These are phyloP conservation scores for Bothrops jararaca DNA, from an alignment of 2,113 vertebrate species.

Conservation along the genomic window DNA sequence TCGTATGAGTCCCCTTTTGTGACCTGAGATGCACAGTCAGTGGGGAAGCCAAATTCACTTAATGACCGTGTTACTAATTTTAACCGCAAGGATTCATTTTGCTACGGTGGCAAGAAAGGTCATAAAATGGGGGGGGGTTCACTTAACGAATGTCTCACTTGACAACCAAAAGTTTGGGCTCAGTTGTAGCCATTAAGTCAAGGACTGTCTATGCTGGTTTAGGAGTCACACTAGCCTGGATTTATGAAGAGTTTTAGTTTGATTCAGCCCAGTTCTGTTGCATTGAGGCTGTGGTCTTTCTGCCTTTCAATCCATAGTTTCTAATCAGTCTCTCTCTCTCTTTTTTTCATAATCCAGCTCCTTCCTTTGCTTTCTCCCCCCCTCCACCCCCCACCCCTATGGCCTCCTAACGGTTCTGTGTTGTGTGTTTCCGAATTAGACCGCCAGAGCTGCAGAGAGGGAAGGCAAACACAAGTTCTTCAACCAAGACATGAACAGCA, in stretches of 20 bases:
- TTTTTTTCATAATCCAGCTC: neutral
- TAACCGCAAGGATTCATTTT: too few species aligned
- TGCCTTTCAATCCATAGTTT: neutral
- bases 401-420: slow-evolving; percentile 32
- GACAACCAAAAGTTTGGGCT: too few species aligned
- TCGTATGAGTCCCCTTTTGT: too few species aligned
- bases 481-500: slow-evolving; percentile 84
- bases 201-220: neutral
- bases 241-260: neutral
- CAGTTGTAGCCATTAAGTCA: too few species aligned
- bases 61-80: too few species aligned
- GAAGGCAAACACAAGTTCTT: slow-evolving; percentile 89
- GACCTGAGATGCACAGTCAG: too few species aligned
- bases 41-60: too few species aligned
- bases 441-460: slow-evolving; percentile 79
- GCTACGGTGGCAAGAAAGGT: too few species aligned
- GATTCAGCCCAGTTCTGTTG: neutral
- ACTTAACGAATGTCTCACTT: too few species aligned
- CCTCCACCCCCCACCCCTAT: neutral
- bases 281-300: neutral
- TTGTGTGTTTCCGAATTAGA: slow-evolving; percentile 70
- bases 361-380: neutral
- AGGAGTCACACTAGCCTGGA: neutral
- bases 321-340: neutral
- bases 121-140: too few species aligned